phyloP scores from a whole-genome alignment of 1,140 invertebrate genomes.

The Proctacanthus coquilletti region DNA sequence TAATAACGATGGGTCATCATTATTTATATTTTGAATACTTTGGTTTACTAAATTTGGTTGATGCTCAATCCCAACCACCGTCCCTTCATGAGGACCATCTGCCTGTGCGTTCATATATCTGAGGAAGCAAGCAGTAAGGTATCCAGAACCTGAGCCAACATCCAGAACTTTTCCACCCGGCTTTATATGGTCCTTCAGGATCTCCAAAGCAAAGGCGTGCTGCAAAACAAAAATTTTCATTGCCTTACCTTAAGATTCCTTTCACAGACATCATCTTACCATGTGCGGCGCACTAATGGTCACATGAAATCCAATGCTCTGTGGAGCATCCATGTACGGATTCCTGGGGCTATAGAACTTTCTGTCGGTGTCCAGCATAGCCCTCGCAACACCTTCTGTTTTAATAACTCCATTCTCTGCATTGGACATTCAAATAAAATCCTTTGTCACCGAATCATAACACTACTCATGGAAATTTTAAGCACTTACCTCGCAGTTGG shows the following conservation, averaged over 20 bases:
- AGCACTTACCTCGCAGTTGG: constrained; percentile 58
- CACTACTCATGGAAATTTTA: constrained; percentile 4
- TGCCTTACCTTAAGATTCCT: background rate
- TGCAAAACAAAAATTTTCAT: constrained; percentile 12
- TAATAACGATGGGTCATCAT: constrained; percentile 54
- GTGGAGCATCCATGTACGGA: constrained; percentile 82
- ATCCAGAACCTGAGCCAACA: constrained; percentile 91
- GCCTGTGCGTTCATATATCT: constrained; percentile 17
- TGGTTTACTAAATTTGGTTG: constrained; percentile 67
- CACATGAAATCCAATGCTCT: constrained; percentile 74
- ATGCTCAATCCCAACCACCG: constrained; percentile 79
- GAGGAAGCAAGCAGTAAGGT: constrained; percentile 90
- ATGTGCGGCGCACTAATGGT: constrained; percentile 98
- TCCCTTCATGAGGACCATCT: constrained; percentile 48
- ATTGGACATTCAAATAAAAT: constrained; percentile 22
- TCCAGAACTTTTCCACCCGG: constrained; percentile 73
- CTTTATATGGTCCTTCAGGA: constrained; percentile 64
- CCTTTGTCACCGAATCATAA: constrained; percentile 2
- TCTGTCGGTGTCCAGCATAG: constrained; percentile 77
- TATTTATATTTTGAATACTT: constrained; percentile 61
- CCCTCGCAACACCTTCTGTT: constrained; percentile 56
- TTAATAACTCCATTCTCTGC: constrained; percentile 76
- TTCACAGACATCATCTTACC: constrained; percentile 39
- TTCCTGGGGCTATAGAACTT: constrained; percentile 49
- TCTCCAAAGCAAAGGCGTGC: constrained; percentile 89